Percentiles rank a stretch among this genome's conserved stretches.
These are phyloP conservation scores for Fratercula arctica DNA, from an alignment of 2,797 vertebrate genomes.

Conservation along the genomic window DNA sequence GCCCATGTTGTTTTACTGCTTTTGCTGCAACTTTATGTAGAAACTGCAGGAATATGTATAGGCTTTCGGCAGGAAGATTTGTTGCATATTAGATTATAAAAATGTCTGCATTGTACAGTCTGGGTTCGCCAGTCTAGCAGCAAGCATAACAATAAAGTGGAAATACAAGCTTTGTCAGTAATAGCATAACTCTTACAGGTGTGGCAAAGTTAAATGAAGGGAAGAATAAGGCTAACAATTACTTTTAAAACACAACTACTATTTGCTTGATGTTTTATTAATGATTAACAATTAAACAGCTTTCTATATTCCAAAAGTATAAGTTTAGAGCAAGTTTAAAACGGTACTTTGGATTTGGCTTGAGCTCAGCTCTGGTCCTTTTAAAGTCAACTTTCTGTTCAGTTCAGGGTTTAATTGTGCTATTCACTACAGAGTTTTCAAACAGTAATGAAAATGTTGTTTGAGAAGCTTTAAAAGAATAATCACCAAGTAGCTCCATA, in stretches of 20 bases:
- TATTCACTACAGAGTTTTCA: not conserved
- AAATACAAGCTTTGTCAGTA: slow-evolving; percentile 26
- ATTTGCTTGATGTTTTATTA: not conserved
- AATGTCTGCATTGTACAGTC: not conserved
- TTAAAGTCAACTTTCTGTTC: not conserved
- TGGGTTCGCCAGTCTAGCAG: not conserved
- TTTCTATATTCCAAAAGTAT: not conserved
- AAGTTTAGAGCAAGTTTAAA: not conserved
- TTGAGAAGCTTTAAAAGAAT: not conserved
- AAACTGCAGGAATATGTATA: not conserved
- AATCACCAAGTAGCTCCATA: not conserved
- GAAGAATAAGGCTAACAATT: not conserved
- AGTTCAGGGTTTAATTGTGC: not conserved
- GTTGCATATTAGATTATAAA: not conserved
- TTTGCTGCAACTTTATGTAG: not conserved
- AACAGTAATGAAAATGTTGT: not conserved
- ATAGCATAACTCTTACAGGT: not conserved
- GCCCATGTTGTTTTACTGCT: not conserved
- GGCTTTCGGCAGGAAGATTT: not conserved
- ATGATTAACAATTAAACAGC: not conserved
- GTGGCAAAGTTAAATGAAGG: slow-evolving; percentile 2
- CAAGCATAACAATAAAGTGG: not conserved
- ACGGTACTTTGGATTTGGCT: not conserved
- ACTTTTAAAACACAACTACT: not conserved
- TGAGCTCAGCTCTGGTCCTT: not conserved